These are phyloP conservation scores for Chromobotia macracanthus DNA, from an alignment of 2,797 vertebrate species.

Conservation along the genomic window DNA sequence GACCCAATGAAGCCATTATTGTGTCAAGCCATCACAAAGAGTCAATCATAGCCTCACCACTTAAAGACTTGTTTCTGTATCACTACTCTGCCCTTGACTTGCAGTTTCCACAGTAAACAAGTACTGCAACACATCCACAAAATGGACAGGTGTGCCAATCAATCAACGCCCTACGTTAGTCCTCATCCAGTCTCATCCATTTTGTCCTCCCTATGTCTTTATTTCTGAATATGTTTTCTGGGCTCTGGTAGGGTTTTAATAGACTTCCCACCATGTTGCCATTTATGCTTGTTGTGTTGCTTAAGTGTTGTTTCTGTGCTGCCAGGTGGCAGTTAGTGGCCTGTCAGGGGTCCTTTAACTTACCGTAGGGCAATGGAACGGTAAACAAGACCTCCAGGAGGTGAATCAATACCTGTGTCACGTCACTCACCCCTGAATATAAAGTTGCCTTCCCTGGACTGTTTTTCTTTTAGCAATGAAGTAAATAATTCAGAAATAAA, in stretches of 20 bases:
- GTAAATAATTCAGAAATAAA: conserved; percentile 21
- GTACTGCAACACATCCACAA: conserved; percentile 35
- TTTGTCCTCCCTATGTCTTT: background rate
- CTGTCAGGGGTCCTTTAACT: conserved; percentile 68
- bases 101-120: conserved; percentile 11
- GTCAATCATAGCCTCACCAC: background rate
- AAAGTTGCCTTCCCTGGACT: background rate
- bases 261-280: conserved; percentile 59
- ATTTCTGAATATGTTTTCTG: conserved; percentile 13
- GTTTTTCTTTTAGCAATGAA: background rate
- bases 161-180: background rate
- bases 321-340: conserved; percentile 70
- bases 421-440: conserved; percentile 14
- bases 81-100: background rate
- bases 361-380: conserved; percentile 67
- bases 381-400: conserved; percentile 66
- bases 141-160: conserved; percentile 20
- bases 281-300: conserved; percentile 55
- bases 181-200: background rate
- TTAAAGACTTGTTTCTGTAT: background rate
- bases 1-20: background rate
- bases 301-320: conserved; percentile 46
- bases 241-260: conserved; percentile 60
- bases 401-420: conserved; percentile 64
- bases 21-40: too few species aligned